These are phyloP conservation scores for Schizopygopsis malacanthus DNA, from an alignment of 2,797 vertebrate species.

Conservation along the genomic window DNA sequence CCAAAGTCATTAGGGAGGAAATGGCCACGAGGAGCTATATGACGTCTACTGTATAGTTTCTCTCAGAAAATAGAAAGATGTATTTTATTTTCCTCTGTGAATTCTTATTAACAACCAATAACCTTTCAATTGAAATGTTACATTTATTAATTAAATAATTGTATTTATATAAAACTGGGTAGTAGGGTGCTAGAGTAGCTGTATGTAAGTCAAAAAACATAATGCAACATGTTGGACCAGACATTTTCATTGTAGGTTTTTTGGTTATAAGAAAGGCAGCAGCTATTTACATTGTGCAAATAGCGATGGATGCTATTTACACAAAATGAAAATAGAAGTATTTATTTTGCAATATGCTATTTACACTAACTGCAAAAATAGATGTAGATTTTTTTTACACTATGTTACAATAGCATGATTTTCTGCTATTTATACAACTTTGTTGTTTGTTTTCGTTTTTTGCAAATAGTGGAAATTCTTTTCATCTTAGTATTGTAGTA, in stretches of 20 bases:
- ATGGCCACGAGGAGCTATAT: constrained; percentile 62
- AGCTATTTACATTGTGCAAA: no score
- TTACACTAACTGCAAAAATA: no score
- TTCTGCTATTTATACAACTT: no score
- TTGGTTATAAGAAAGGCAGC: not conserved
- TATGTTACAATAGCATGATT: no score
- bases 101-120: constrained; percentile 67
- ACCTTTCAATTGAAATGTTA: constrained; percentile 44
- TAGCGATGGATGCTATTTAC: no score
- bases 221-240: not conserved
- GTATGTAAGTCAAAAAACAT: not conserved
- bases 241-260: not conserved
- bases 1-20: constrained; percentile 70
- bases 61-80: constrained; percentile 21
- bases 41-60: constrained; percentile 55
- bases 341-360: no score
- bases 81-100: constrained; percentile 37
- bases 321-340: no score
- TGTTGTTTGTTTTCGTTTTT: no score
- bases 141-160: not conserved
- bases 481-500: no score
- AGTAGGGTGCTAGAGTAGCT: not conserved
- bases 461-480: no score
- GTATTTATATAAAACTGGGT: not conserved
- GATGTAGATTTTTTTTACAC: no score